Base-by-base conservation (phyloP, 1,140 invertebrate species). In the Globodera ellingtonae region DNA sequence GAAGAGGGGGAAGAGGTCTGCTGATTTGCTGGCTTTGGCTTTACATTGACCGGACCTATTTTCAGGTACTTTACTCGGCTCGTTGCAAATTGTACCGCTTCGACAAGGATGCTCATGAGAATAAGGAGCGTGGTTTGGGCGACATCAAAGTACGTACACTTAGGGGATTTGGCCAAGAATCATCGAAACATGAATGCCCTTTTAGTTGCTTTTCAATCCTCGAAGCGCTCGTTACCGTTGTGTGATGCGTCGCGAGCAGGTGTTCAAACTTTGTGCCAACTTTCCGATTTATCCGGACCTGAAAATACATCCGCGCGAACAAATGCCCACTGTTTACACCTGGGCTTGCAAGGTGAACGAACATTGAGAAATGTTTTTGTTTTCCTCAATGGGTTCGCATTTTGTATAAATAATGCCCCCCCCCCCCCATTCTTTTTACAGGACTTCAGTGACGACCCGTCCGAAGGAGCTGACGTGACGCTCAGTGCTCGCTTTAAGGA, bases 91-190 rank as follows among this genome's bases (percentile, higher is more conserved):
- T 87, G 10, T 87, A 83, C 76, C 85, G 85, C 62, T 88, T 81
- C 74, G 78, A 84, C 46, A 72, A 78, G 44, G 87, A 84, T 10
- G 79, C 67, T 10, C 87, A 84, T 21, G 90, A 90, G 84, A 91
- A 90, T 90, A 91, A 91, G 81, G 91, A 91, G 80, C 86, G 91
- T 79, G 91, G 91, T 21, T 81, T 90, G 44, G 91, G 91, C 4
- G 89, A 90, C 18, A 85, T 91, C 46, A 91, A 91, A 84, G 81
- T 87, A 81, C 35, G 35, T 35, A 35, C 35, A 35, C 1, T 35
- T 35, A 35, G 35, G 35, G 35, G 35, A 35, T 46, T 69, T 67
- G 47, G 8, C 10, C 21, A 75, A 35, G 48, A 35, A 24, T 47
- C 48, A 59, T 18, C 52, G 18, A 10, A 44, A 15, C 9, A 0